Conservation (phyloP, 2,113 vertebrate genomes). For the Vimba vimba region DNA sequence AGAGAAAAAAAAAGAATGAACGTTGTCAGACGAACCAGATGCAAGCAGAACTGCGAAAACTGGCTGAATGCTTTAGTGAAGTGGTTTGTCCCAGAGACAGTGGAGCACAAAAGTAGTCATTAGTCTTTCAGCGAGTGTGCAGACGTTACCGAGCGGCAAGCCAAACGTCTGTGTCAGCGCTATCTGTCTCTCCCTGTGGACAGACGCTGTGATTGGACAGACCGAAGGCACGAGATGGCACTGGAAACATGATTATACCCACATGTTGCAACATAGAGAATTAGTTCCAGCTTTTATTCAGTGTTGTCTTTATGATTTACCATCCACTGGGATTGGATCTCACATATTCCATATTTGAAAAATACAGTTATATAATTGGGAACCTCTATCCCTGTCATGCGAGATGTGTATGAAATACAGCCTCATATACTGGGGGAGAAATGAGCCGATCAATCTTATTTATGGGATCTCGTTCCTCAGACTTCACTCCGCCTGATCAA, state of each 20-base stretch:
- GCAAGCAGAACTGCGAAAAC: background rate
- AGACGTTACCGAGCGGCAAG: constrained; percentile 6
- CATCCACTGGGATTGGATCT: constrained; percentile 9
- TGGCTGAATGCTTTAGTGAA: background rate
- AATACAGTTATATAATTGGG: constrained; percentile 7
- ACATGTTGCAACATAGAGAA: background rate
- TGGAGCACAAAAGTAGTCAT: constrained; percentile 28
- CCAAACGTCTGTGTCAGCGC: constrained; percentile 33
- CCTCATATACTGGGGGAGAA: constrained; percentile 16
- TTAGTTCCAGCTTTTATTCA: constrained; percentile 19
- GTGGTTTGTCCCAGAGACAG: constrained; percentile 29
- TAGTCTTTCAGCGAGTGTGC: constrained; percentile 31
- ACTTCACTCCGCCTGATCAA: constrained; percentile 2
- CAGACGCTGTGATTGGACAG: background rate
- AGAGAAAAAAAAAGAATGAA: background rate
- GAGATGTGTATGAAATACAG: constrained; percentile 17
- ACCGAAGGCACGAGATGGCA: background rate
- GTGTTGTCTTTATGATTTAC: constrained; percentile 4
- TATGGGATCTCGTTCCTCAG: background rate
- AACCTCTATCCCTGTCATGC: constrained; percentile 3
- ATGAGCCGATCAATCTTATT: constrained; percentile 23
- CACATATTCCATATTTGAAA: constrained; percentile 27
- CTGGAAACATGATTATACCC: constrained; percentile 4
- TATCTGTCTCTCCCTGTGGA: background rate
- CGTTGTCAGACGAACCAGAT: background rate